phyloP scores from a whole-genome alignment of 2,797 vertebrate species.

The Darevskia nairensis region DNA sequence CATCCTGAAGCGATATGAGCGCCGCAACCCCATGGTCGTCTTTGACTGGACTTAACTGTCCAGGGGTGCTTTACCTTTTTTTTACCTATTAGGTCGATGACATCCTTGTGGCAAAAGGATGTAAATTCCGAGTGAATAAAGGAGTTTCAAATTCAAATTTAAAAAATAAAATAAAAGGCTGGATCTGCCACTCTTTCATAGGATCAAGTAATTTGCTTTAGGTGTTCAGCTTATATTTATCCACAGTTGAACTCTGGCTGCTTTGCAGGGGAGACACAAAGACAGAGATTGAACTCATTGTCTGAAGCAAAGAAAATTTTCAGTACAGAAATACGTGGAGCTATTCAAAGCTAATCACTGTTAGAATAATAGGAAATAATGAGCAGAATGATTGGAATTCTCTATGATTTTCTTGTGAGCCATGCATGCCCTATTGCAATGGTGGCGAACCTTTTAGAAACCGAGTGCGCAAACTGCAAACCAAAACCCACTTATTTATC shows the following conservation, averaged over 20 bases:
- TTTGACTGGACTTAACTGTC: no score
- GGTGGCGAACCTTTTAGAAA: no score
- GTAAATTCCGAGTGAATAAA: not conserved
- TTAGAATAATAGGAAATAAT: not conserved
- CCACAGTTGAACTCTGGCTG: not conserved
- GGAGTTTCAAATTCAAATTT: not conserved
- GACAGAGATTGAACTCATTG: not conserved
- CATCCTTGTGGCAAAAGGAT: not conserved
- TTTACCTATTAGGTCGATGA: not conserved
- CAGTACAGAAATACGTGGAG: not conserved
- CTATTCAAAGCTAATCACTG: not conserved
- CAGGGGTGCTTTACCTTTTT: no score
- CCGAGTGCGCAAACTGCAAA: no score
- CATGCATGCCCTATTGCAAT: not conserved
- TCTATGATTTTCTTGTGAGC: not conserved
- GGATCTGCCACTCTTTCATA: not conserved
- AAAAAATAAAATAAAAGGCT: not conserved
- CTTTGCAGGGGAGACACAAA: not conserved
- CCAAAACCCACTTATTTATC: no score
- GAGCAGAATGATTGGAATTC: not conserved
- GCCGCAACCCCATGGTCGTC: no score
- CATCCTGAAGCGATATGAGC: no score
- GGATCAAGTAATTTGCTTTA: not conserved
- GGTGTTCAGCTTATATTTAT: not conserved
- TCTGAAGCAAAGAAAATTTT: not conserved